phyloP scores from a whole-genome alignment of 2,113 vertebrate species.

The Dipodomys ordii region DNA sequence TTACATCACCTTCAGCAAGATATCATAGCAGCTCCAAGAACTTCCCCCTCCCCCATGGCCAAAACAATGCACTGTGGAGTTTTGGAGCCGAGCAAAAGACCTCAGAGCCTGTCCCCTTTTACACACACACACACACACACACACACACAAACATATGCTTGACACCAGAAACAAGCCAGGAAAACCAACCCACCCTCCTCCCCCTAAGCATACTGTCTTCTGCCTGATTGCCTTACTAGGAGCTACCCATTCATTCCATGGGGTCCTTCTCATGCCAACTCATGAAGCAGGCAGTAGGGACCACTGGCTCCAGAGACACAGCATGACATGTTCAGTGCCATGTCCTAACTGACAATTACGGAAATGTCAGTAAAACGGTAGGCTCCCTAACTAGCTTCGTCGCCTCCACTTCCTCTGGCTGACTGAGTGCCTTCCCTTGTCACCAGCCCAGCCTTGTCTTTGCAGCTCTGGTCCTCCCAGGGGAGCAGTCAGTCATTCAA shows the following conservation, averaged over 20 bases:
- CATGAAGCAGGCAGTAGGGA: not conserved
- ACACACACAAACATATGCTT: not conserved
- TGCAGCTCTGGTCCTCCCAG: not conserved
- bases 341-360: not conserved
- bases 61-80: not conserved
- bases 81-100: not conserved
- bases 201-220: not conserved
- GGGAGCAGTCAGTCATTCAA: conserved; percentile 43
- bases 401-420: not conserved
- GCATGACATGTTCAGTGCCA: not conserved
- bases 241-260: not conserved
- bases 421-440: not conserved
- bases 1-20: conserved; percentile 25
- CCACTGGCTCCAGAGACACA: not conserved
- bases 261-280: not conserved
- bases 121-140: not conserved
- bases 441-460: not conserved
- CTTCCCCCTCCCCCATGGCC: not conserved
- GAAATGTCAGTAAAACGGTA: not conserved
- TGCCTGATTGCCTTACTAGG: not conserved
- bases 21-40: not conserved
- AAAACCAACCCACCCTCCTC: not conserved
- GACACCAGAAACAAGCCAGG: not conserved
- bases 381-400: not conserved
- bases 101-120: not conserved